Evolutionary conservation across 2,888 invertebrate genomes (phyloP).

Genomic region (Slavum lentiscoides): DNA sequence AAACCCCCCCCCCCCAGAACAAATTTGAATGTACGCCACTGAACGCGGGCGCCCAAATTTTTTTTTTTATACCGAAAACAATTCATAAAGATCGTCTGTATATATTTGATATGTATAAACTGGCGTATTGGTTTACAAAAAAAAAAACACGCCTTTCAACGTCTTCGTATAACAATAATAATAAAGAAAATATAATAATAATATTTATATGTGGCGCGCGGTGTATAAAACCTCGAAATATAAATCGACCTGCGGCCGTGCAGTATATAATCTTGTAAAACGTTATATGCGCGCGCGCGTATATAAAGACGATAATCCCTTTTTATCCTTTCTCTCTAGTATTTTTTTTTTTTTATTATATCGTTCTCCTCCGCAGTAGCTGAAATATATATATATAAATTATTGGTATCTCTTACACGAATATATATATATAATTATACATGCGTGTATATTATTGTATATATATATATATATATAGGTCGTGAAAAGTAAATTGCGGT

Average conservation of each 20-base stretch:
- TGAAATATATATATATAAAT: not conserved
- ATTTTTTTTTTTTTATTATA: not conserved
- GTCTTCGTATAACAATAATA: too few species aligned
- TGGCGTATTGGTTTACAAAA: not conserved
- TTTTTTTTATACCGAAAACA: too few species aligned
- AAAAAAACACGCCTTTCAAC: not conserved
- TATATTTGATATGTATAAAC: too few species aligned
- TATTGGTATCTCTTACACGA: not conserved
- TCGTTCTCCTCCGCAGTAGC: not conserved
- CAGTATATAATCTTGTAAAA: not conserved
- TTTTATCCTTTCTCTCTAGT: not conserved
- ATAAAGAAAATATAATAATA: too few species aligned
- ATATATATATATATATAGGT: not conserved
- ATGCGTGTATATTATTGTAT: not conserved
- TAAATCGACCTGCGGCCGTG: not conserved
- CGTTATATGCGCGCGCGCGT: not conserved
- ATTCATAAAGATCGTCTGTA: not conserved
- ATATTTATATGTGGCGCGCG: not conserved
- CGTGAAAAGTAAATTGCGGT: slow-evolving; percentile 17
- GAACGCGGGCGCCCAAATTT: too few species aligned
- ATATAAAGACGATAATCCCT: not conserved
- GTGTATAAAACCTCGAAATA: not conserved
- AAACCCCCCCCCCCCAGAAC: too few species aligned
- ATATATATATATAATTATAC: not conserved
- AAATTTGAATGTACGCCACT: too few species aligned